Conservation (phyloP, 2,113 vertebrate genomes). For the Carassius auratus region DNA sequence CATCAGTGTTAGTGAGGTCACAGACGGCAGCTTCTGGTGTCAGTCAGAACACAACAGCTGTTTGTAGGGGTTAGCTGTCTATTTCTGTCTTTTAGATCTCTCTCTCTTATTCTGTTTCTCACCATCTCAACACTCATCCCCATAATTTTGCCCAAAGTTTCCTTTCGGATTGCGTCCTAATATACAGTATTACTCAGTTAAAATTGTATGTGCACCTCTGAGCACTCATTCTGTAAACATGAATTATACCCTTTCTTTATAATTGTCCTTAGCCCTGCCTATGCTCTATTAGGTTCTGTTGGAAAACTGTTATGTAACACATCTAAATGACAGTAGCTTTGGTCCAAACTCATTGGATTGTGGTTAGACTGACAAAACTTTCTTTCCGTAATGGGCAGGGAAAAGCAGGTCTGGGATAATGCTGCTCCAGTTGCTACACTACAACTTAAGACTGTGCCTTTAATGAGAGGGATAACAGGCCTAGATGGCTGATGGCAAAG, state of each 20-base stretch:
- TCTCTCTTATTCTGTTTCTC: constrained; percentile 1
- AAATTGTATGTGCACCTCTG: background rate
- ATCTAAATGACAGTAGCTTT: constrained; percentile 3
- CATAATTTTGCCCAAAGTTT: background rate
- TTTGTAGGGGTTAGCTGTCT: constrained; percentile 53
- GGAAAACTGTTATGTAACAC: constrained; percentile 14
- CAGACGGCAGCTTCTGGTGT: constrained; percentile 15
- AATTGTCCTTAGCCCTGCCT: background rate
- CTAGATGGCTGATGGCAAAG: constrained; percentile 28
- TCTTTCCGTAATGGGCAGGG: constrained; percentile 10
- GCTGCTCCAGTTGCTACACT: constrained; percentile 41
- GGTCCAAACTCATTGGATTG: background rate
- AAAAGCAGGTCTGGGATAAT: constrained; percentile 42
- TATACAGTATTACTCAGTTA: background rate
- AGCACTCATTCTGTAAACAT: background rate
- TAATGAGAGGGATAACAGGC: background rate
- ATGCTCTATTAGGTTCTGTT: constrained; percentile 1
- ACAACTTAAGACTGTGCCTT: constrained; percentile 41
- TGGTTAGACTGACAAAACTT: background rate
- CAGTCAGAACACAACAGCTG: constrained; percentile 45
- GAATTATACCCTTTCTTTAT: background rate
- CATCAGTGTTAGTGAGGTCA: constrained; percentile 17
- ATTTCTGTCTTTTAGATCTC: constrained; percentile 4
- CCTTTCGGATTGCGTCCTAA: background rate
- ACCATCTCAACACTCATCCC: background rate